A percentile compares a stretch with the other conserved stretches of the same genome.
Evolutionary conservation across 1,140 invertebrate genomes (phyloP).

Genomic region (Cyrtorhinus lividipennis): DNA sequence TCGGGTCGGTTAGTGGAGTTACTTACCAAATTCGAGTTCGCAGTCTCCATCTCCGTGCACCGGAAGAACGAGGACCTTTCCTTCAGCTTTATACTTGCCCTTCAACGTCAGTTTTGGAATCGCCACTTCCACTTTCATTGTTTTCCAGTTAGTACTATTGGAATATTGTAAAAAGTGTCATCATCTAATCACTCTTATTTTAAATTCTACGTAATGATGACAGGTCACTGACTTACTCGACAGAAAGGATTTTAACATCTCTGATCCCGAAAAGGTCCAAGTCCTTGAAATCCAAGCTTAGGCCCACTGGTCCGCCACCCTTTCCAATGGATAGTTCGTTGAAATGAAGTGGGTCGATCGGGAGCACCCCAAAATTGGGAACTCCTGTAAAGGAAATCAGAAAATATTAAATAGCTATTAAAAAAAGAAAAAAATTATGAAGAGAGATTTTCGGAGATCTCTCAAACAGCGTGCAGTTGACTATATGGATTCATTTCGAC

Average conservation of each 20-base stretch:
- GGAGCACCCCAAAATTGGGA: slow-evolving; percentile 26
- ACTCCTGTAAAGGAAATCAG: slow-evolving; percentile 20
- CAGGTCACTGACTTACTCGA: slow-evolving; percentile 25
- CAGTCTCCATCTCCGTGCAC: slow-evolving; percentile 24
- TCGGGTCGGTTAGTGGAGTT: too few species aligned
- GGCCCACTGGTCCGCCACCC: slow-evolving; percentile 27
- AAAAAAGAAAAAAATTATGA: too few species aligned
- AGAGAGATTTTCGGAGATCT: too few species aligned
- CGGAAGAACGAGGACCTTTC: slow-evolving; percentile 26
- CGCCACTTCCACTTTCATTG: not conserved
- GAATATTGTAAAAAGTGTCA: too few species aligned
- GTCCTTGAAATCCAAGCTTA: slow-evolving; percentile 31
- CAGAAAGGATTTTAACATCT: slow-evolving; percentile 22
- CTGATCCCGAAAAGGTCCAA: slow-evolving; percentile 29
- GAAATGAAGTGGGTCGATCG: slow-evolving; percentile 27
- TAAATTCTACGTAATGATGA: too few species aligned
- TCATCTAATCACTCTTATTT: too few species aligned
- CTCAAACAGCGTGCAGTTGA: too few species aligned
- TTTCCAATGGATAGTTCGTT: slow-evolving; percentile 25
- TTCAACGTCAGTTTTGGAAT: slow-evolving; percentile 18
- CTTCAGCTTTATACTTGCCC: slow-evolving; percentile 24
- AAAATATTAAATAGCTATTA: not conserved
- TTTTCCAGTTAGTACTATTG: slow-evolving; percentile 10
- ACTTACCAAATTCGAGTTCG: slow-evolving; percentile 24
- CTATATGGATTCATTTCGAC: too few species aligned